Evolutionary conservation across 2,888 invertebrate species (phyloP), one percentile per base, ranked within the genome.

Genomic region (Mylabris sibirica): DNA sequence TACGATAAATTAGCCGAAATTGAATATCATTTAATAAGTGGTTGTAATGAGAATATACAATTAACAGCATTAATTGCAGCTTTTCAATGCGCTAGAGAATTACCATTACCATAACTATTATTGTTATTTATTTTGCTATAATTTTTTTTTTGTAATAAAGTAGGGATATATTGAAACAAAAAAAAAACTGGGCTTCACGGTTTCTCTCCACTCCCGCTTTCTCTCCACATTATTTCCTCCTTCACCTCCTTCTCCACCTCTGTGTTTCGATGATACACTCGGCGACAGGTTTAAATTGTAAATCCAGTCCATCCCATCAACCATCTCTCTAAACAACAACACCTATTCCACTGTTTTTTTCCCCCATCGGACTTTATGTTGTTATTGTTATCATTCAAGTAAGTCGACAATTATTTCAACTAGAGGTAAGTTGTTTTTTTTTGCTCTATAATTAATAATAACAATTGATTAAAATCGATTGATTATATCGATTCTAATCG

Each of bases 21-120:
- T 65, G 99, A 99, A 85, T 90, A 92, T 81, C 89, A 97, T 41
- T 86, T 99, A 38, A 87, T 96, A 0, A 88, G 90, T 71, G 99
- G 99, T 30, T 93, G 96, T 72, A 93, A 90, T 81, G 99, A 99
- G 85, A 91, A 93, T 75, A 90, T 97, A 60, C 98, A 99, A 85
- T 87, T 98, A 17, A 92, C 95, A 66, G 91, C 96, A 0, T 87
- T 99, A 64, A 90, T 99, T 63, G 90, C 96, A n/a, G 92, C 94
- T 6, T 98, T 98, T 85, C 92, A 94, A 77, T 85, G 89, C 38
- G 93, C 92, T 12, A 88, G 95, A 71, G 90, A 92, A 74, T 85
- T 89, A 65, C 84, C 86, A 8, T 79, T 82, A 30, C 69, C 78
- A 41, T 76, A 75, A 72, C n/a, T n/a, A n/a, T 62, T 71, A 61